Evolutionary conservation across 2,113 vertebrate genomes (phyloP).

Genomic region (Atherinomorus stipes): DNA sequence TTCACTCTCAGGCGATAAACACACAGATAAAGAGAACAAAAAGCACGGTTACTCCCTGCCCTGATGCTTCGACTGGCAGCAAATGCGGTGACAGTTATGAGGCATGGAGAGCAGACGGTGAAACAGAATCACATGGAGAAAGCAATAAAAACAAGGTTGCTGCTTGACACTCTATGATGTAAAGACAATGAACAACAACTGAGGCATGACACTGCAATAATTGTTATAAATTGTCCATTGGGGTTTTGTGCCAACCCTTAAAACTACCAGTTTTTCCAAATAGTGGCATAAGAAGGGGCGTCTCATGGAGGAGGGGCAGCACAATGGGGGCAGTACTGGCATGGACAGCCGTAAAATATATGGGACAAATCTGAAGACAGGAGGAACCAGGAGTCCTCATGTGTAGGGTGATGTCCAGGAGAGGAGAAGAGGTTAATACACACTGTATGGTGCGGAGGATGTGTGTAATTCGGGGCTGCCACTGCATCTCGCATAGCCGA

Average conservation of each 20-base stretch:
- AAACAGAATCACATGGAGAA: conserved; percentile 31
- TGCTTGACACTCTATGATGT: conserved; percentile 32
- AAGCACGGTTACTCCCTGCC: conserved; percentile 71
- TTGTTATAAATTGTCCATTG: conserved; percentile 57
- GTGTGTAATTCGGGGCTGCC: conserved; percentile 59
- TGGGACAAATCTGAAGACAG: conserved; percentile 47
- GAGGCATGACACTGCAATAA: conserved; percentile 29
- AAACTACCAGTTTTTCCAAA: conserved; percentile 55
- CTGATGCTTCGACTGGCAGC: conserved; percentile 79
- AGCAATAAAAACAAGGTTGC: conserved; percentile 36
- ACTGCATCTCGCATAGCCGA: conserved; percentile 79
- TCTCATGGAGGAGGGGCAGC: conserved; percentile 45
- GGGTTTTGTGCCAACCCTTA: conserved; percentile 26
- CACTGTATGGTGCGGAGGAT: conserved; percentile 39
- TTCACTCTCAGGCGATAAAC: conserved; percentile 53
- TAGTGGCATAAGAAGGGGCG: conserved; percentile 26
- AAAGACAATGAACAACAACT: conserved; percentile 39
- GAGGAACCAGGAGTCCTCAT: conserved; percentile 39
- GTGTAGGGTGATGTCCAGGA: conserved; percentile 42
- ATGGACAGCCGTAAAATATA: conserved; percentile 27
- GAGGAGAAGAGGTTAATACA: conserved; percentile 37
- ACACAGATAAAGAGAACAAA: conserved; percentile 56
- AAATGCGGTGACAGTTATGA: conserved; percentile 76
- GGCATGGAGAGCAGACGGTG: conserved; percentile 32
- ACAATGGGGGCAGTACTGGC: conserved; percentile 13